Base-by-base conservation (phyloP, 1,140 invertebrate genomes). In the Brachionus asplanchnoidis region DNA sequence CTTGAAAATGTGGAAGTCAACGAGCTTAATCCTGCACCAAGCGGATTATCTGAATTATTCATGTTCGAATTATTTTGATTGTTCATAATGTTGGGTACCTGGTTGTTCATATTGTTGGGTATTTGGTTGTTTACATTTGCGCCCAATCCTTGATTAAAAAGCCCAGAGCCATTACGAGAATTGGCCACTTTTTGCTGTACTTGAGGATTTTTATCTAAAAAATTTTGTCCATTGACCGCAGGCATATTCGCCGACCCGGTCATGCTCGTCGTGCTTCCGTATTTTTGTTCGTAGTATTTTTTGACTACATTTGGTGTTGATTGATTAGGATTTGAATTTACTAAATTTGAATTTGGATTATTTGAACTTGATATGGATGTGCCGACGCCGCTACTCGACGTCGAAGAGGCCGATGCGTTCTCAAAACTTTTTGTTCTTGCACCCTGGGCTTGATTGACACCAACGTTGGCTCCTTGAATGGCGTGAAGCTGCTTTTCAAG, bases 401-500 rank as follows among this genome's bases (percentile, higher is more conserved):
- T 68, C 4, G 60, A 68, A 46, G 60, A 68, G 11, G 32, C 36
- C 14, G 82, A 84, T 12, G 82, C 23, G 26, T 84, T 84, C n/a
- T 84, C 36, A 68, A 83, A 80, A 56, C 77, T 80, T 40, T 80
- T 80, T 28, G 32, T 82, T 65, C 50, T 20, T 44, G 79, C 50
- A 32, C 42, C 40, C 12, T 68, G 53, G 12, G 46, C 20, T 75
- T 14, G 66, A 14, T 86, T 86, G 17, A 85, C 88, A 80, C 87
- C 88, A 73, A 94, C 94, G 44, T 95, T 92, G 86, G 93, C 94
- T 88, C 94, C 94, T 88, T 95, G 94, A 88, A 95, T 95, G 88
- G 93, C 94, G 91, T 95, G 94, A 46, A 95, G 88, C 89, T 96
- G 94, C 85, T 94, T 91, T 88, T 96, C 95, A 85, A 96, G 90